Evolutionary conservation across 2,888 invertebrate genomes (phyloP).

Genomic region (Geotrupes spiniger): DNA sequence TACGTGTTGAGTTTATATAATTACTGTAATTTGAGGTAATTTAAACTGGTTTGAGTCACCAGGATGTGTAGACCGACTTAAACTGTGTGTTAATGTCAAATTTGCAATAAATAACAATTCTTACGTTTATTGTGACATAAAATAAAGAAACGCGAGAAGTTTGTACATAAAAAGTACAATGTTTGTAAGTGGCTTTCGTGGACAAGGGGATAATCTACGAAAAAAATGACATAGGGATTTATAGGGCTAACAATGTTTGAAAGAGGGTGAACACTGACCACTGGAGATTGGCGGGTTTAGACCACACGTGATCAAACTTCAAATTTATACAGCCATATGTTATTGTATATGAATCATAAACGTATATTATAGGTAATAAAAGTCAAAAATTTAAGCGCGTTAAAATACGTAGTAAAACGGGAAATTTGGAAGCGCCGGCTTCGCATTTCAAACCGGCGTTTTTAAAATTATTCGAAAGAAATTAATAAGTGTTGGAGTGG

Average conservation of each 20-base stretch:
- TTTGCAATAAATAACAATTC: no score
- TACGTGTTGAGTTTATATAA: no score
- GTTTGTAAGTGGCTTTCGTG: constrained; percentile 49
- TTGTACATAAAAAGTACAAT: constrained; percentile 49
- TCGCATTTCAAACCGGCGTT: neutral
- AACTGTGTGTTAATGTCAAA: no score
- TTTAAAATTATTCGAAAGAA: constrained; percentile 10
- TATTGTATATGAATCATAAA: constrained; percentile 20
- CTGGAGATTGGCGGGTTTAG: constrained; percentile 48
- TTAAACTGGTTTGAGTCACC: no score
- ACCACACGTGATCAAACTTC: constrained; percentile 35
- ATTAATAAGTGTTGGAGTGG: constrained; percentile 20
- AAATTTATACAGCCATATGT: constrained; percentile 21
- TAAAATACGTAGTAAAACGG: no score
- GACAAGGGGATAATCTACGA: constrained; percentile 41
- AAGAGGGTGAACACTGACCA: constrained; percentile 42
- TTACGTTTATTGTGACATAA: neutral
- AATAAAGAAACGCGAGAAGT: constrained; percentile 22
- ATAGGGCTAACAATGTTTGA: constrained; percentile 46
- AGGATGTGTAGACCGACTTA: no score
- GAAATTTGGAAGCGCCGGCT: no score
- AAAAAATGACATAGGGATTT: constrained; percentile 43
- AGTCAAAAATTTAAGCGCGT: constrained; percentile 18
- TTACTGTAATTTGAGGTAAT: no score
- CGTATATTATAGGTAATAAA: constrained; percentile 18